Percentiles rank a stretch among this genome's conserved stretches.
phyloP scores from a whole-genome alignment of 2,797 vertebrate genomes.

The Acanthis flammea region DNA sequence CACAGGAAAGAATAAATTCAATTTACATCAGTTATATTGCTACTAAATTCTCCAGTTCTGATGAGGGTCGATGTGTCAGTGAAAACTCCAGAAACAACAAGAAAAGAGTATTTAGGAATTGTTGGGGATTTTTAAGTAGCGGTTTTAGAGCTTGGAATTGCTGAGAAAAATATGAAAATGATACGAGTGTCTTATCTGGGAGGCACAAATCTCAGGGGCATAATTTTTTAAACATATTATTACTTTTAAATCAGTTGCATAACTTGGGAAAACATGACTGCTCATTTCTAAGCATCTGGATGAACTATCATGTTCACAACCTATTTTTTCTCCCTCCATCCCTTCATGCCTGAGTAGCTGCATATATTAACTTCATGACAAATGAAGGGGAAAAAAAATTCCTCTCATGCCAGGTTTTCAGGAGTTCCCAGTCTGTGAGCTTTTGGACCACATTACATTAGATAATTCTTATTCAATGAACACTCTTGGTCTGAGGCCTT shows the following conservation, averaged over 20 bases:
- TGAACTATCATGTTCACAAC: background rate
- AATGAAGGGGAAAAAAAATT: background rate
- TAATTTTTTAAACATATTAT: background rate
- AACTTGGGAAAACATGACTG: background rate
- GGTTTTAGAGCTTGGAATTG: background rate
- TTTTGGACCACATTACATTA: conserved; percentile 1
- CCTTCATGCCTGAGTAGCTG: background rate
- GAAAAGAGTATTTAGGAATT: background rate
- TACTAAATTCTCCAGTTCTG: background rate
- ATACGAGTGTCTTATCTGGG: background rate
- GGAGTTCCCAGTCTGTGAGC: conserved; percentile 23
- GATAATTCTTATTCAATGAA: conserved; percentile 9
- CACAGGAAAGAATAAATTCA: background rate
- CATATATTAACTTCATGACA: background rate
- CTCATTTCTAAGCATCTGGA: conserved; percentile 6
- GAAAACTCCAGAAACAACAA: background rate
- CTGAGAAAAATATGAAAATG: background rate
- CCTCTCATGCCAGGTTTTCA: background rate
- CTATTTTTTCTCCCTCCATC: background rate
- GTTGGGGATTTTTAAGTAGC: background rate
- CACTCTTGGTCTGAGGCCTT: conserved; percentile 56
- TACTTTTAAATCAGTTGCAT: background rate
- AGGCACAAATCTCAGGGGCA: background rate
- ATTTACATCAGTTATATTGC: background rate
- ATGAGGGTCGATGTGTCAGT: background rate